Base-by-base conservation (phyloP, 2,113 vertebrate genomes). In the Pseudorectes ferrugineus region DNA sequence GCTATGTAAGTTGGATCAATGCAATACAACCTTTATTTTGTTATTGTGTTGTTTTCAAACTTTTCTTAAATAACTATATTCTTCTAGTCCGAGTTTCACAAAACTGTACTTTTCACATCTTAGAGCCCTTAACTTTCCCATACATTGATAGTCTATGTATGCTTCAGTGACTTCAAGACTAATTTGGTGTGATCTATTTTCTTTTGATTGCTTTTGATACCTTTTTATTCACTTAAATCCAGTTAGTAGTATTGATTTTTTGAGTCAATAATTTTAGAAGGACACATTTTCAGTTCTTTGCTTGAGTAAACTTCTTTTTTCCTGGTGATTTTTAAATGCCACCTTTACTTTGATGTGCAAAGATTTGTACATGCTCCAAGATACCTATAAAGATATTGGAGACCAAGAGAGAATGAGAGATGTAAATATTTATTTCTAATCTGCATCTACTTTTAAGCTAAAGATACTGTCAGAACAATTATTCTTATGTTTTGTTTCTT, bases 171-270 rank as follows among this genome's bases (percentile, higher is more conserved):
- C 68, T 96, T 95, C 71, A 83, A 71, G 58, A 55, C 28, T 89
- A 67, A 65, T 96, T 83, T 52, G 93, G 21, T 83, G 15, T 80
- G 75, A 48, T 79, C 14, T 55, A 36, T 94, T 95, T 95, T 97
- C 89, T 88, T 92, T 62, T 87, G 23, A 24, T 65, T 89, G 78
- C 46, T 80, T 93, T 86, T 82, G 42, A 84, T 77, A 90, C 21
- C 75, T 92, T 92, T 74, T 59, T 86, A 76, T 89, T 81, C 38
- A 67, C 72, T 89, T 93, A 89, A 84, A 86, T 75, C 45, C 76
- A 79, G 59, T 93, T 97, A 97, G 95, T 95, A 95, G 28, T 55
- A 95, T 88, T 74, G 94, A 92, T 94, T 92, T 87, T 93, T 92
- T 38, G 1, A 67, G 10, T 75, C 26, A 90, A 25, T 74, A 63